A percentile compares a stretch with the other conserved stretches of the same genome.
These are phyloP conservation scores for Temnopleurus reevesii DNA, from an alignment of 53 echinoderm and acorn worm genomes.

Conservation along the genomic window DNA sequence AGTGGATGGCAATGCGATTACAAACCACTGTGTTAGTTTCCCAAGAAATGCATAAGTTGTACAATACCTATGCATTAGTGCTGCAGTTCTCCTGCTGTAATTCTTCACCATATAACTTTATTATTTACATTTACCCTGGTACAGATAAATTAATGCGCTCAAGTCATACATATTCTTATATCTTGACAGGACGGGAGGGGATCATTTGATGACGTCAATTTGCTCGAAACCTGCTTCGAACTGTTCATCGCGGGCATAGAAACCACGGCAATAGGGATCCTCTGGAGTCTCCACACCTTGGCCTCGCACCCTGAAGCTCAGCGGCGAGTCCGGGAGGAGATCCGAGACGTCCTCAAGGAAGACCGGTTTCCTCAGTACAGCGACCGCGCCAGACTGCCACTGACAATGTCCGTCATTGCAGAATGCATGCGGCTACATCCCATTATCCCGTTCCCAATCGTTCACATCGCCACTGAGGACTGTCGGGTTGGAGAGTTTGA, in stretches of 20 bases:
- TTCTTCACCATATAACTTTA: background rate
- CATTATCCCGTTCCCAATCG: background rate
- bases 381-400: slow-evolving; percentile 4
- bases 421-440: slow-evolving; percentile 17
- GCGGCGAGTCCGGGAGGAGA: slow-evolving; percentile 27
- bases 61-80: background rate
- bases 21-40: too few relatives aligned
- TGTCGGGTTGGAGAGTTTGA: slow-evolving; percentile 1
- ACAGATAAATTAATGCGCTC: background rate
- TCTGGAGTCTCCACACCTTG: slow-evolving; percentile 2
- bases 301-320: background rate
- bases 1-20: too few relatives aligned
- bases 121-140: background rate
- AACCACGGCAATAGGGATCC: background rate
- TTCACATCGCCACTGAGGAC: background rate
- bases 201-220: slow-evolving; percentile 1
- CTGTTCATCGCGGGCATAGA: background rate
- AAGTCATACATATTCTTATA: background rate
- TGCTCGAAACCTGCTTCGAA: background rate
- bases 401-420: background rate
- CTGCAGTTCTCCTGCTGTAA: too few relatives aligned
- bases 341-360: background rate
- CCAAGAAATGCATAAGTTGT: too few relatives aligned
- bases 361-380: background rate
- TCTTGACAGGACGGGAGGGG: background rate